Conservation (phyloP, 2,113 vertebrate species). For the Gadus macrocephalus region DNA sequence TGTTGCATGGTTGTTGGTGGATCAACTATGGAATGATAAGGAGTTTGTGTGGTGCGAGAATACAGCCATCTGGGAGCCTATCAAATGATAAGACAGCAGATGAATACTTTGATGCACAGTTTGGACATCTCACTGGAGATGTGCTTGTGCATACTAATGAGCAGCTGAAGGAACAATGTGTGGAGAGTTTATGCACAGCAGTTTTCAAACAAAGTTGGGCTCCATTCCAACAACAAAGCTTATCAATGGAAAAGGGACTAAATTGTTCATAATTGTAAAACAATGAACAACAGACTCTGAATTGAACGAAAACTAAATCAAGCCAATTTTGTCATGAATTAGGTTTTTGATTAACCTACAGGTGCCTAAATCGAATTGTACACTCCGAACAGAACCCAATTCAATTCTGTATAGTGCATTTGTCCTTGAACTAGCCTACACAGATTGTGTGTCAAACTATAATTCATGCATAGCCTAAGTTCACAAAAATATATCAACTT, state of each 20-base stretch:
- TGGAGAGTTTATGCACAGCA: constrained; percentile 13
- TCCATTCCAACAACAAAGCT: constrained; percentile 39
- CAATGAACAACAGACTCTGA: not conserved
- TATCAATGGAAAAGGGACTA: constrained; percentile 11
- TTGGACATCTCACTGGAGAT: constrained; percentile 47
- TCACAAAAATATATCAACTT: no score
- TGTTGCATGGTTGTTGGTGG: no score
- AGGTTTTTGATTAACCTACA: not conserved
- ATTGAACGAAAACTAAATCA: not conserved
- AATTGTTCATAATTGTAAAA: no score
- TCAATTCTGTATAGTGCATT: not conserved
- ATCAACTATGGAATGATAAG: no score
- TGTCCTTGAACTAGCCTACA: not conserved
- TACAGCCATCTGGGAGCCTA: constrained; percentile 49
- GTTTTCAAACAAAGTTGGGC: constrained; percentile 21
- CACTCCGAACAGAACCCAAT: not conserved
- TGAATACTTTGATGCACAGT: constrained; percentile 48
- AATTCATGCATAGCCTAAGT: no score
- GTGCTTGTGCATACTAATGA: constrained; percentile 52
- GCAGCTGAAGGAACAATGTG: constrained; percentile 35
- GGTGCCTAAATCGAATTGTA: not conserved
- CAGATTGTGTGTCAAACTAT: no score
- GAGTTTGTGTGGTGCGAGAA: constrained; percentile 32
- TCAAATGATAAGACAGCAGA: constrained; percentile 57
- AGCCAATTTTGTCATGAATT: not conserved